phyloP scores from a whole-genome alignment of 2,797 vertebrate genomes.

The Leuciscus waleckii region DNA sequence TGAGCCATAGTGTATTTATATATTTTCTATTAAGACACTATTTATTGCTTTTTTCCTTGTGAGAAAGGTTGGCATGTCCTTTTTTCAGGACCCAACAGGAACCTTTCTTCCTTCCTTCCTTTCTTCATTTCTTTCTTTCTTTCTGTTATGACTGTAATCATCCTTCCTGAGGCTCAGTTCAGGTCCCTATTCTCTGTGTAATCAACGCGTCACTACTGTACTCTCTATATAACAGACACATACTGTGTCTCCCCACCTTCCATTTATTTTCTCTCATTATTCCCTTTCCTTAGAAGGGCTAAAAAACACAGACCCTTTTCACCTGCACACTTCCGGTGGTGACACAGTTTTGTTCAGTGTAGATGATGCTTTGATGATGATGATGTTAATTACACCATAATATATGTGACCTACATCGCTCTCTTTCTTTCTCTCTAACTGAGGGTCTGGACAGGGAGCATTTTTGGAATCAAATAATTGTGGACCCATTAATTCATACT shows the following conservation, averaged over 20 bases:
- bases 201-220: background rate
- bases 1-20: background rate
- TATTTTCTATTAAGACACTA: background rate
- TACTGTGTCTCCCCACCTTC: background rate
- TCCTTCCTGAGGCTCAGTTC: background rate
- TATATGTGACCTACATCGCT: conserved; percentile 67
- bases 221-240: conserved; percentile 11
- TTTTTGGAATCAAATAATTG: background rate
- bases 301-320: conserved; percentile 28
- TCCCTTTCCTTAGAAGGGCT: conserved; percentile 23
- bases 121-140: conserved; percentile 14
- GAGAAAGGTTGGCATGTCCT: background rate
- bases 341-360: conserved; percentile 63
- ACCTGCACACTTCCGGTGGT: conserved; percentile 20
- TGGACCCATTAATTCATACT: conserved; percentile 33
- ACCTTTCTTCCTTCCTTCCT: background rate
- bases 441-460: background rate
- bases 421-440: conserved; percentile 26
- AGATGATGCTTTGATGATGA: conserved; percentile 70
- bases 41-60: background rate
- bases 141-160: conserved; percentile 35
- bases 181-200: background rate
- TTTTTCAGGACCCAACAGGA: background rate
- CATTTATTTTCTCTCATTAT: background rate
- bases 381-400: conserved; percentile 73